Base-by-base conservation (phyloP, 2,797 vertebrate genomes). In the Numenius phaeopus region DNA sequence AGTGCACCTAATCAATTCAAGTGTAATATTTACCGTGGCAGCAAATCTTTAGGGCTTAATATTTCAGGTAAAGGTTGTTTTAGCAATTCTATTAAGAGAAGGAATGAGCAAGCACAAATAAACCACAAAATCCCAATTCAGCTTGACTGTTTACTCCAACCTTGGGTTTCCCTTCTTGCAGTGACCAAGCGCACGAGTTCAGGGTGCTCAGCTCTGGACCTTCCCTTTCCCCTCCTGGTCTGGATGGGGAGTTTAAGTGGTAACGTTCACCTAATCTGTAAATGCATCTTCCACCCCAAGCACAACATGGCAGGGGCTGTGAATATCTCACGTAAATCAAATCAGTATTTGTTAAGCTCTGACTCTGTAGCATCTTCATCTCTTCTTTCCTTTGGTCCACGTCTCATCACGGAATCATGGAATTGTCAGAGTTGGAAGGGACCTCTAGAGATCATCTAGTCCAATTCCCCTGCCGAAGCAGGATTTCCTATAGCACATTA, bases 1-100 rank as follows among this genome's bases (percentile, higher is more conserved):
- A 94, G 78, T 83, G 52, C 70, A 81, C 69, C 82, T 81, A 87
- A 97, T 97, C 97, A 96, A 83, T 94, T 95, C 79, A 90, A 94
- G 84, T 55, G 87, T 72, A 79, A 87, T 94, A 94, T 95, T 94
- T 83, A 95, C 71, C 32, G 10, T 75, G 92, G 82, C 80, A 89
- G 73, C 67, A 93, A 87, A 97, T 88, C 90, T 70, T 93, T 61
- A 83, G 46, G 57, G 46, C 64, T 91, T 96, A 77, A 78, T 93
- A 83, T 81, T 90, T 80, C 75, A 96, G 39, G 69, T 78, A 62
- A 87, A 89, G 61, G n/a, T 72, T 96, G 58, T 57, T 96, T 75
- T 65, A 76, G 62, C 2, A 3, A 71, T 87, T 95, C 71, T 91
- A 89, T 92, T 87, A 81, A 23, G 80, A 64, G 40, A 80, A 80